Base-by-base conservation (phyloP, 2,797 vertebrate genomes). In the Eutrigla gurnardus region DNA sequence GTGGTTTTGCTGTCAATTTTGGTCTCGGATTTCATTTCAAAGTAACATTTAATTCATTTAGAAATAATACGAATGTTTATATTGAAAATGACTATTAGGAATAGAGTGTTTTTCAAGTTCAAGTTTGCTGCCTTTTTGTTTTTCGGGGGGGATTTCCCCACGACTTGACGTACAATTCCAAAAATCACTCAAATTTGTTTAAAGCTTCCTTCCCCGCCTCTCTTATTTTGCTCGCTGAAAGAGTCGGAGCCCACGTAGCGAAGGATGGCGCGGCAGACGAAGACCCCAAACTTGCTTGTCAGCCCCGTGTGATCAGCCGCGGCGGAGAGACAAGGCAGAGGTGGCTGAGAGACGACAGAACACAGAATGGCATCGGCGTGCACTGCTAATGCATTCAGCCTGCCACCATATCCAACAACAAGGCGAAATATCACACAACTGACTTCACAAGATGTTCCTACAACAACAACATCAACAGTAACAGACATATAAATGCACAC, bases 341-440 rank as follows among this genome's bases (percentile, higher is more conserved):
- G 89, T 87, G 92, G 90, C 88, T 84, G 87, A 88, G 87, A 91
- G 87, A 91, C 89, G 88, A 86, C 92, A 92, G 86, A 94, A 91
- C 89, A 89, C 88, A 93, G 91, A 86, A 78, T 70, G 80, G 90
- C 88, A 85, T 71, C 85, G 78, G 66, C 75, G 77, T 60, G 82
- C 88, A 60, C 88, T 75, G 84, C 88, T 92, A 93, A 94, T 92
- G 87, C 92, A 92, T 93, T 90, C 92, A 91, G 91, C 91, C 89
- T 91, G 91, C 91, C 92, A 91, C 87, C 85, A 66, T 85, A 91
- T 91, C 80, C 92, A 91, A 93, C 91, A 93, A 93, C 91, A 94
- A 94, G 91, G 90, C 83, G 73, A 72, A 86, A 88, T 89, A 93
- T 94, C 91, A 92, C 88, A 93, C 91, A 86, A 88, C 83, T 91